Percentiles rank a stretch among this genome's conserved stretches.
Evolutionary conservation across 2,888 invertebrate species (phyloP).

Genomic region (Catotricha subobsoleta): DNA sequence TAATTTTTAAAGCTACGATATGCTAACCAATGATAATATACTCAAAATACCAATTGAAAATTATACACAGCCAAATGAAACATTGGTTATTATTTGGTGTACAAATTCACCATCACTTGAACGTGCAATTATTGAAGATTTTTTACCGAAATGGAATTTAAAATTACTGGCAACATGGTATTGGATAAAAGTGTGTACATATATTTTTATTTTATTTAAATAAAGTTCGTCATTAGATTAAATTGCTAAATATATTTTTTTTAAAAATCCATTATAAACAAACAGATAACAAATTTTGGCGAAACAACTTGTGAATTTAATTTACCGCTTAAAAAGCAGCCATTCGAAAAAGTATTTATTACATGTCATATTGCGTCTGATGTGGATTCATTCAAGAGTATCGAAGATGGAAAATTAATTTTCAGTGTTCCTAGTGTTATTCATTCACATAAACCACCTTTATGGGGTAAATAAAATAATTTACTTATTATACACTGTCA

Average conservation of each 20-base stretch:
- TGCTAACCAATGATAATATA: slow-evolving; percentile 62
- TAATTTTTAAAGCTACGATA: slow-evolving; percentile 43
- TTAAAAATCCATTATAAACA: not conserved
- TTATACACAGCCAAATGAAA: slow-evolving; percentile 36
- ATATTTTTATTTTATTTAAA: not conserved
- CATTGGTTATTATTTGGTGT: slow-evolving; percentile 76
- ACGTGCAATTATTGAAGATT: slow-evolving; percentile 43
- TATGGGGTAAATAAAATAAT: slow-evolving; percentile 38
- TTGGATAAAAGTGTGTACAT: slow-evolving; percentile 60
- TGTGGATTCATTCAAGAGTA: slow-evolving; percentile 12
- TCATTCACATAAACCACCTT: slow-evolving; percentile 90
- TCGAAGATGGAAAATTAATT: slow-evolving; percentile 40
- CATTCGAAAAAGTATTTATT: slow-evolving; percentile 66
- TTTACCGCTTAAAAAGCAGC: slow-evolving; percentile 56
- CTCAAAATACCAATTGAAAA: slow-evolving; percentile 47
- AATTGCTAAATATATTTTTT: not conserved
- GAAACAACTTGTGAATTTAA: slow-evolving; percentile 50
- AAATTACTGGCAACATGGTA: slow-evolving; percentile 55
- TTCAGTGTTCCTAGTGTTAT: slow-evolving; percentile 78
- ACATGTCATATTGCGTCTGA: slow-evolving; percentile 25
- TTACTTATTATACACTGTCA: too few species aligned
- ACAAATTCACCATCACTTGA: slow-evolving; percentile 67
- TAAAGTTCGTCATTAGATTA: not conserved
- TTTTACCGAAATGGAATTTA: slow-evolving; percentile 67
- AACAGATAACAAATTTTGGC: slow-evolving; percentile 46